Conservation (phyloP, 2,888 invertebrate genomes). For the Amaurobius ferox region DNA sequence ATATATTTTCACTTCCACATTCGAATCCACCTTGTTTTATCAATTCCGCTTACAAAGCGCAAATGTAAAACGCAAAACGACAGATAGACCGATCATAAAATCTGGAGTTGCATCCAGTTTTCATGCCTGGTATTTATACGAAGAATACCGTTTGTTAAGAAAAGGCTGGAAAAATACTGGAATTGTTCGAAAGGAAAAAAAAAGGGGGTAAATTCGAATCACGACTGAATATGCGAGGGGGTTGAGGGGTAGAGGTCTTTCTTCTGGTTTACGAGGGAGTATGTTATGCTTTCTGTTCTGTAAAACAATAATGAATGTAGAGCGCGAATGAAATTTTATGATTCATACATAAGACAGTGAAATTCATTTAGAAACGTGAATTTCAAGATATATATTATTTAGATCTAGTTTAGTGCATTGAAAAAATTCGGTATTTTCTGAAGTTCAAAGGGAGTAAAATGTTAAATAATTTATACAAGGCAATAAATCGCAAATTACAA, state of each 20-base stretch:
- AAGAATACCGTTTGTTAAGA: not conserved
- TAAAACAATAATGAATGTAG: constrained; percentile 34
- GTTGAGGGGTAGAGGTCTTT: not conserved
- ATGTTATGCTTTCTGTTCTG: constrained; percentile 2
- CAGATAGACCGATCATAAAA: not conserved
- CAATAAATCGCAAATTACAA: no score
- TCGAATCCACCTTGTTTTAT: not conserved
- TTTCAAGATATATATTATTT: constrained; percentile 22
- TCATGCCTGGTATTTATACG: not conserved
- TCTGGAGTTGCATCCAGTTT: not conserved
- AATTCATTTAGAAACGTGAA: constrained; percentile 64
- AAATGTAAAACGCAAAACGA: not conserved
- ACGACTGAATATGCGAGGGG: not conserved
- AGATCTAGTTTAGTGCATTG: not conserved
- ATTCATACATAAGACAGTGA: constrained; percentile 58
- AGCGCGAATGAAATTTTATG: constrained; percentile 55
- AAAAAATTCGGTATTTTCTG: not conserved
- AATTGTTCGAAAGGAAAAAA: not conserved
- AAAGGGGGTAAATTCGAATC: not conserved
- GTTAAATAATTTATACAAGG: no score
- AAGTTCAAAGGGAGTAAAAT: no score
- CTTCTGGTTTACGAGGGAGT: not conserved
- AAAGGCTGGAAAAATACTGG: not conserved
- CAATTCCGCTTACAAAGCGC: not conserved
- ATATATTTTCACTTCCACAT: no score